Base-by-base conservation (phyloP, 1,140 invertebrate species). In the Tetramorium alpestre region DNA sequence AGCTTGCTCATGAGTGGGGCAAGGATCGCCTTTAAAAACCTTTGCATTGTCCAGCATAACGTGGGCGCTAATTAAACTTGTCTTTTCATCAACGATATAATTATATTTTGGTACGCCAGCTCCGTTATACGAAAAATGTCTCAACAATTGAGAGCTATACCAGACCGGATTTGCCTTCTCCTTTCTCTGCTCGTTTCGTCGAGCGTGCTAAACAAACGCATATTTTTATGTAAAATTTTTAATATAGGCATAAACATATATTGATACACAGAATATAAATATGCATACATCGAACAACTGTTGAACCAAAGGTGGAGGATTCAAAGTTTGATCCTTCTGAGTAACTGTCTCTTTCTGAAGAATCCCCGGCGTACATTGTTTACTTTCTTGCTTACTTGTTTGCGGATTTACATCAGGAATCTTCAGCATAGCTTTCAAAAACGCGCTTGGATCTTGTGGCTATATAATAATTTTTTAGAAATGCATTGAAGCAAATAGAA, bases 371-470 rank as follows among this genome's bases (percentile, higher is more conserved):
- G 25, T 18, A 51, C 51, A 3, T 11, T 82, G 64, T n/a, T 25
- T 28, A 4, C 1, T 3, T 11, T 62, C 65, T 73, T 84, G 80
- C 22, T 56, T 73, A 44, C 16, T 84, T 22, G 64, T 73, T 44
- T 92, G 90, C 41, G 82, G 64, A 77, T 87, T 94, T 51, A 93
- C 93, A 44, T 95, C 93, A 1, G 93, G 86, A 81, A 95, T 95
- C 89, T 94, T 95, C 82, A 95, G 82, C 84, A 95, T 89, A 28
- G 94, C 94, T 84, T 95, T 95, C 76, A 95, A 92, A 80, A 94
- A 93, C 41, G 94, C 94, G 69, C 95, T 95, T 18, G 94, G 94
- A 88, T 95, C 94, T 89, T 94, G 94, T n/a, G 92, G 91, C 89
- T 92, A 72, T 10, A 87, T 33, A 75, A 25, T 18, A 2, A 33